phyloP scores from a whole-genome alignment of 2,888 invertebrate genomes.

The Athripsodes cinereus region DNA sequence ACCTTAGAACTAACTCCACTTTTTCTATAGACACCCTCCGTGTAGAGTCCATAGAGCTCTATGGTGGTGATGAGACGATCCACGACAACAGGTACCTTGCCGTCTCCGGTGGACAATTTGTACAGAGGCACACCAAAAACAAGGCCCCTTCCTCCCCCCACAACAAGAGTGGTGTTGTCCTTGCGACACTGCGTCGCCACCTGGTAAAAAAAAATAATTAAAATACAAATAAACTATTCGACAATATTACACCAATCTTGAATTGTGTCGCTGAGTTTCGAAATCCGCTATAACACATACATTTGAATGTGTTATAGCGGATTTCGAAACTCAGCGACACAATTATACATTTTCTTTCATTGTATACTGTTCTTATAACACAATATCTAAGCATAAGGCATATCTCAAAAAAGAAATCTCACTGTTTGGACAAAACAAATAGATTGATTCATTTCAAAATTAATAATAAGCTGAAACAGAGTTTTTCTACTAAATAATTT shows the following conservation, averaged over 20 bases:
- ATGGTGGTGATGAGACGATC: slow-evolving; percentile 84
- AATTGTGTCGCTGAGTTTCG: too few species aligned
- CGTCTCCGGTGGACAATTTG: slow-evolving; percentile 65
- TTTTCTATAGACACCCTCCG: slow-evolving; percentile 90
- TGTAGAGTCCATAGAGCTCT: slow-evolving; percentile 86
- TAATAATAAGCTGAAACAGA: too few species aligned
- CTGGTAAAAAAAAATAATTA: slow-evolving; percentile 29
- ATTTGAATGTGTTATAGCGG: too few species aligned
- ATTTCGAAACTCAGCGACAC: too few species aligned
- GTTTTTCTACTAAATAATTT: too few species aligned
- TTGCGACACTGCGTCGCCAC: slow-evolving; percentile 44
- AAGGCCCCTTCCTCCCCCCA: slow-evolving; percentile 46
- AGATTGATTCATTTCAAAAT: too few species aligned
- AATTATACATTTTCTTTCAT: too few species aligned
- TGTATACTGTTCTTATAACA: too few species aligned
- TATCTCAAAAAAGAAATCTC: too few species aligned
- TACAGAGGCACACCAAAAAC: slow-evolving; percentile 79
- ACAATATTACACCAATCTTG: too few species aligned
- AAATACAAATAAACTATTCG: neutral
- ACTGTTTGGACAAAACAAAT: too few species aligned
- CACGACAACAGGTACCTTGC: slow-evolving; percentile 80
- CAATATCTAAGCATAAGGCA: too few species aligned
- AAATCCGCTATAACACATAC: neutral
- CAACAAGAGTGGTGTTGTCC: slow-evolving; percentile 39
- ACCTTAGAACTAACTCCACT: slow-evolving; percentile 79